Conservation (phyloP, 2,888 invertebrate genomes). For the Phymatocera aterrima region DNA sequence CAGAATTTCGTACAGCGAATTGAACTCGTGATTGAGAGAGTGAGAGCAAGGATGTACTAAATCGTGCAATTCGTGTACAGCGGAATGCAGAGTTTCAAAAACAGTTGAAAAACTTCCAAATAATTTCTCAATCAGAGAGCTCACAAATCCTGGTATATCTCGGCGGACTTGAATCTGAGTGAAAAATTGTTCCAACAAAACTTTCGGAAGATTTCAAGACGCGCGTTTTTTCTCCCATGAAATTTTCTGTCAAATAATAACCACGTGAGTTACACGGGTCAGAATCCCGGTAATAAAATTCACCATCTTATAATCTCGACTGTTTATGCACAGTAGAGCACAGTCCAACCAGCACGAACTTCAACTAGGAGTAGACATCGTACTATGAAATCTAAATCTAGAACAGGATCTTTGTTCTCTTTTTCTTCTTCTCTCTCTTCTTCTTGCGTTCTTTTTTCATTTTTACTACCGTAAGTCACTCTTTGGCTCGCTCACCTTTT, state of each 20-base stretch:
- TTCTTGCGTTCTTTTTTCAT: neutral
- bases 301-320: neutral
- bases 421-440: no score
- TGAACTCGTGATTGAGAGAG: no score
- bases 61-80: no score
- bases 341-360: neutral
- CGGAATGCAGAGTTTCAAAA: no score
- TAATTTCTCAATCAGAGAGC: no score
- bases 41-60: no score
- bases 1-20: no score
- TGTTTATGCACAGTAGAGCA: neutral
- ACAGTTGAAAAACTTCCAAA: no score
- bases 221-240: neutral
- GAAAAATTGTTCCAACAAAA: neutral
- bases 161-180: neutral
- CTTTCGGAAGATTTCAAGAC: neutral
- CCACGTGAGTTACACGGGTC: neutral
- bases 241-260: neutral
- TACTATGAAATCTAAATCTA: no score
- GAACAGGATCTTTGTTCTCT: no score
- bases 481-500: neutral
- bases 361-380: no score
- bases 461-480: neutral
- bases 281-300: neutral
- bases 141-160: neutral